A percentile compares a stretch with the other conserved stretches of the same genome.
Conservation (phyloP, 2,113 vertebrate species). For the Pangasianodon gigas region DNA sequence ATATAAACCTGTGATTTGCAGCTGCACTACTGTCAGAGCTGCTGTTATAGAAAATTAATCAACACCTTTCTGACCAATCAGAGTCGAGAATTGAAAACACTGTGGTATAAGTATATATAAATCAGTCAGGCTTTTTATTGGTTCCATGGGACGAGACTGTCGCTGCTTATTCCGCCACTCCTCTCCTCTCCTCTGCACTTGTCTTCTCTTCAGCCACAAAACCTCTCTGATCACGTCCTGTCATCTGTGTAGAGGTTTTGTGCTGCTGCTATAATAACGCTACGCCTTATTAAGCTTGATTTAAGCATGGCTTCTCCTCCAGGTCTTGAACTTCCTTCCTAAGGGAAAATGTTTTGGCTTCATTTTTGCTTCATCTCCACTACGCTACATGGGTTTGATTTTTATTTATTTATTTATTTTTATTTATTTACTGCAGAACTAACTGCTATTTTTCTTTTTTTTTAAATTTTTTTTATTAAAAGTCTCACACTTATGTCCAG, state of each 20-base stretch:
- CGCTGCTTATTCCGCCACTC: constrained; percentile 10
- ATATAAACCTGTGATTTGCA: not conserved
- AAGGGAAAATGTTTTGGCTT: not conserved
- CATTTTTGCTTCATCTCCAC: not conserved
- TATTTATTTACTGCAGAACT: not conserved
- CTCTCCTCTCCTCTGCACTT: not conserved
- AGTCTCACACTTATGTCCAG: too few relatives aligned
- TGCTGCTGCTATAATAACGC: not conserved
- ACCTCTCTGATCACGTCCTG: not conserved
- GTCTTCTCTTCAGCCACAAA: not conserved
- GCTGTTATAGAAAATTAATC: not conserved
- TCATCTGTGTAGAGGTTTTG: not conserved
- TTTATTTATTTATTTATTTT: not conserved
- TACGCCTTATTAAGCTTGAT: not conserved
- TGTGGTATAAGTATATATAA: constrained; percentile 1
- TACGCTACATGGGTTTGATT: not conserved
- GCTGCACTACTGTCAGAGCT: not conserved
- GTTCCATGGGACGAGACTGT: not conserved
- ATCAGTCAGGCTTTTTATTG: not conserved
- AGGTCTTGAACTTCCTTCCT: too few relatives aligned
- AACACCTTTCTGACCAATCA: not conserved
- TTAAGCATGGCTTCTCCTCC: not conserved
- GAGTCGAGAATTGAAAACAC: not conserved
- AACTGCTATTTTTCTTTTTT: not conserved
- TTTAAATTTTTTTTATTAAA: not conserved